Base-by-base conservation (phyloP, 1,140 invertebrate genomes). In the Holotrichia oblita region DNA sequence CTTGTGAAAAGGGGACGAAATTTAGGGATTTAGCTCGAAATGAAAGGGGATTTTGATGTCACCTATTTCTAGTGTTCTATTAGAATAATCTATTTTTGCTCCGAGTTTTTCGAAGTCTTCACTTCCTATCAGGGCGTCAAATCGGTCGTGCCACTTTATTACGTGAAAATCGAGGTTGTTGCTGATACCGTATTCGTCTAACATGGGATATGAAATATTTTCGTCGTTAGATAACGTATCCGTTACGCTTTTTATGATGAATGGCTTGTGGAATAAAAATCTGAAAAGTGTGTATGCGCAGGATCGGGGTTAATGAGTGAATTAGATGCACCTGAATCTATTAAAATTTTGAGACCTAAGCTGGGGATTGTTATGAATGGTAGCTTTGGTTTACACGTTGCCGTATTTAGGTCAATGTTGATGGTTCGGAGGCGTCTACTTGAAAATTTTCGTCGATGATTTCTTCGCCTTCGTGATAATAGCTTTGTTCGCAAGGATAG, bases 81-180 rank as follows among this genome's bases (percentile, higher is more conserved):
- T 42, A 8, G 3, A 12, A 24, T 73, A 73, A 44, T 78, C 77
- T 42, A 78, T 73, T 48, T 73, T 78, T 8, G 48, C 64, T 34
- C 40, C 55, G 20, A 79, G 27, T 41, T 61, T 73, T 27, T 12
- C 3, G 10, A 78, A 73, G 34, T 78, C 77, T 78, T 73, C 61
- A 20, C 61, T 73, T 7, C 41, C 78, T 40, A 73, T 3, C 3
- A 78, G 44, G 20, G 69, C 78, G 41, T 78, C 72, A 61, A 78
- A 59, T 27, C 73, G 20, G 17, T 78, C 77, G 48, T 78, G 61
- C 61, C 34, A 78, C 12, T 73, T 22, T 2, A 78, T 0, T 78
- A 78, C 14, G 27, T 24, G 12, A 48, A 78, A 72, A 78, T 78
- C 72, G 42, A 78, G 41, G 14, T 78, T 44, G 14, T 78, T 24